Conservation (phyloP, 2,888 invertebrate species). For the Calliopum simillimum region DNA sequence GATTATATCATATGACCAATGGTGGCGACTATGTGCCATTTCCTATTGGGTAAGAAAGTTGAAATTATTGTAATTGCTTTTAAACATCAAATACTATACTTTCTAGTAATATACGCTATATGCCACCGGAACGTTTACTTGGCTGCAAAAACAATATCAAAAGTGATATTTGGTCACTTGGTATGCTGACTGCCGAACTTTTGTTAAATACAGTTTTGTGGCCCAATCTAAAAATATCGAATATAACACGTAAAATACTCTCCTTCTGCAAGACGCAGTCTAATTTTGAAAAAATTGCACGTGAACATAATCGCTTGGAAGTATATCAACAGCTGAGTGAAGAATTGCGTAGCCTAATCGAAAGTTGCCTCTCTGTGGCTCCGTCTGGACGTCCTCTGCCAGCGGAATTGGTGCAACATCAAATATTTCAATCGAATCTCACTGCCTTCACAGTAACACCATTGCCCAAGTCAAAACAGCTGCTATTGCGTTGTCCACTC, state of each 20-base stretch:
- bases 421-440: constrained; percentile 69
- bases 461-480: constrained; percentile 65
- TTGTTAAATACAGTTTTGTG: constrained; percentile 78
- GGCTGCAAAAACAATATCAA: constrained; percentile 77
- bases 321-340: constrained; percentile 52
- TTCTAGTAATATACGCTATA: constrained; percentile 79
- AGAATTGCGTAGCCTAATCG: constrained; percentile 71
- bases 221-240: constrained; percentile 80
- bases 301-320: constrained; percentile 78
- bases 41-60: constrained; percentile 78
- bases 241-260: constrained; percentile 78
- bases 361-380: constrained; percentile 78
- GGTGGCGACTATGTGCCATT: constrained; percentile 88
- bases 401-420: constrained; percentile 71
- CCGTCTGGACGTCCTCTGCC: constrained; percentile 74
- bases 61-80: background rate
- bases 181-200: constrained; percentile 88
- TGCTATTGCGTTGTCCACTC: constrained; percentile 70
- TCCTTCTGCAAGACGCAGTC: constrained; percentile 67
- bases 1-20: constrained; percentile 92
- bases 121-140: constrained; percentile 84
- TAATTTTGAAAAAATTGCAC: constrained; percentile 78
- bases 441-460: constrained; percentile 54
- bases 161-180: constrained; percentile 94
- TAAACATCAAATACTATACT: background rate